A percentile compares a stretch with the other conserved stretches of the same genome.
These are phyloP conservation scores for Athetis lepigone DNA, from an alignment of 2,888 invertebrate species.

Conservation along the genomic window DNA sequence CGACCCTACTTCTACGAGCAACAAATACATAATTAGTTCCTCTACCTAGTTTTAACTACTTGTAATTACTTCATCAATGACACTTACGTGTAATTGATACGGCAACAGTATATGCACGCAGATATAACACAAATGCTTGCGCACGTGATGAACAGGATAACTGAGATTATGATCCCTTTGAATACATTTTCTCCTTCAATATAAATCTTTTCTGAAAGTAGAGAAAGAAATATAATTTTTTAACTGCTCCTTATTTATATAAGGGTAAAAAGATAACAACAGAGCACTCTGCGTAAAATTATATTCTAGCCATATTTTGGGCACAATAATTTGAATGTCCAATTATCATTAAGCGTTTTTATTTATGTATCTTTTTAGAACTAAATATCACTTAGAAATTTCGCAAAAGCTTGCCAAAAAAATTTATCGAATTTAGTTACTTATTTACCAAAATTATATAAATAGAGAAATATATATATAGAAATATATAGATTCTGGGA, in stretches of 20 bases:
- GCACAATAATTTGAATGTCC: no score
- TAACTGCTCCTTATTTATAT: not conserved
- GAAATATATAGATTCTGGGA: no score
- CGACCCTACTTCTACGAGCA: not conserved
- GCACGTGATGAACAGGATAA: slow-evolving; percentile 74
- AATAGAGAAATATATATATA: no score
- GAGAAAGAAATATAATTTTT: not conserved
- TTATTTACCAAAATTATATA: no score
- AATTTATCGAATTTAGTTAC: no score
- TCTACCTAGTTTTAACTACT: not conserved
- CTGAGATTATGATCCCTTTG: slow-evolving; percentile 75
- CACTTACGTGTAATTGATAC: slow-evolving; percentile 80
- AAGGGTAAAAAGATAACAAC: not conserved
- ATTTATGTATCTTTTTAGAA: no score
- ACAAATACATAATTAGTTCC: not conserved
- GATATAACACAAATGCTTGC: slow-evolving; percentile 71
- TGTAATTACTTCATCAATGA: not conserved
- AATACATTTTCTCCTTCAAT: slow-evolving; percentile 75
- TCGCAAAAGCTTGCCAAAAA: no score
- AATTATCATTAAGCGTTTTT: no score
- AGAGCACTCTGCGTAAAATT: no score
- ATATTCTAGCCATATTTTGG: no score
- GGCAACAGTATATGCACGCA: slow-evolving; percentile 80
- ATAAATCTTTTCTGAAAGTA: slow-evolving; percentile 75
- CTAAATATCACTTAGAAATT: no score